Evolutionary conservation across 2,888 invertebrate species (phyloP).

Genomic region (Orchesella flavescens): DNA sequence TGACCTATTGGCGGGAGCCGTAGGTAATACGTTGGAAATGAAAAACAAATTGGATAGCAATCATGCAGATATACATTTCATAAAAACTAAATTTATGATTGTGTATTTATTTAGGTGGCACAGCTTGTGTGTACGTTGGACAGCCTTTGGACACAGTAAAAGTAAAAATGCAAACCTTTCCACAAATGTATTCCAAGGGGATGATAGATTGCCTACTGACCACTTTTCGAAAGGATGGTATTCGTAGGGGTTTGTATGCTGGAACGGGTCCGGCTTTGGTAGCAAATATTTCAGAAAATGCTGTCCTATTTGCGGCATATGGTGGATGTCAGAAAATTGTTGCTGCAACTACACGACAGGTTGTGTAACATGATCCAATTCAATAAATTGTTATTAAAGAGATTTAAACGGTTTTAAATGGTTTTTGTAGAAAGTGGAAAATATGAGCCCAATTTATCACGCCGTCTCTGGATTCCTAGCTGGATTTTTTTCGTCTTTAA

Average conservation of each 20-base stretch:
- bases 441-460: slow-evolving; percentile 84
- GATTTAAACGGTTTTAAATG: no score
- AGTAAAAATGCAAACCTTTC: slow-evolving; percentile 99
- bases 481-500: slow-evolving; percentile 96
- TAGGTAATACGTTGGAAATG: slow-evolving; percentile 81
- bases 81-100: no score
- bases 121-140: slow-evolving; percentile 94
- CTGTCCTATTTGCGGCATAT: slow-evolving; percentile 95
- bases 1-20: slow-evolving; percentile 87
- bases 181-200: slow-evolving; percentile 84
- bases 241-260: slow-evolving; percentile 89
- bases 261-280: slow-evolving; percentile 95
- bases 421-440: slow-evolving; percentile 78
- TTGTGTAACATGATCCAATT: slow-evolving; percentile 46
- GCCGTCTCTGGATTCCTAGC: slow-evolving; percentile 94
- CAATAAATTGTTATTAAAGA: no score
- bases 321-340: slow-evolving; percentile 96
- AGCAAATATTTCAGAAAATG: slow-evolving; percentile 98
- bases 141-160: slow-evolving; percentile 99
- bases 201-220: slow-evolving; percentile 89
- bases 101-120: slow-evolving; percentile 89
- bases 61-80: no score
- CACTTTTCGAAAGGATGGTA: slow-evolving; percentile 90
- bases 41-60: no score
- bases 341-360: slow-evolving; percentile 74